phyloP scores from a whole-genome alignment of 2,888 invertebrate species.

The Exocentrus adspersus region DNA sequence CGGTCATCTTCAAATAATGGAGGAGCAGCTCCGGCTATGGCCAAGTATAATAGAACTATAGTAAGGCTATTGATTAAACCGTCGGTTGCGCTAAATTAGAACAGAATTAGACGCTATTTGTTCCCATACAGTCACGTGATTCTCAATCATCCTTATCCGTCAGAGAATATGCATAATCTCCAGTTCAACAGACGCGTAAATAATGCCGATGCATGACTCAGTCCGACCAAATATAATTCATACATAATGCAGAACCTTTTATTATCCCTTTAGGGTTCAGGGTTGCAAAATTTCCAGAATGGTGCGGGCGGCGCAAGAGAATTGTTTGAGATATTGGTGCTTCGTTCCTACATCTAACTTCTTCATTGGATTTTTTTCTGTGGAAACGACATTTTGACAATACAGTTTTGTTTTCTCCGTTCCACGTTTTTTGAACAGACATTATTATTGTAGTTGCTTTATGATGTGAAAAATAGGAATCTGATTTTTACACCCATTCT shows the following conservation, averaged over 20 bases:
- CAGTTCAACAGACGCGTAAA: slow-evolving; percentile 34
- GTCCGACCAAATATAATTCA: slow-evolving; percentile 32
- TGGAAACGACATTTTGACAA: too few species aligned
- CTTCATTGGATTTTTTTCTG: too few species aligned
- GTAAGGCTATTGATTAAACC: slow-evolving; percentile 60
- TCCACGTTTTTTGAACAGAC: too few species aligned
- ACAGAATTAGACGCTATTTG: slow-evolving; percentile 54
- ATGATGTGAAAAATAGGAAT: too few species aligned
- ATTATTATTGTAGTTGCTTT: too few species aligned
- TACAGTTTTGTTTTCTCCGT: too few species aligned
- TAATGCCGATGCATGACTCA: slow-evolving; percentile 35
- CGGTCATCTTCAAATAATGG: slow-evolving; percentile 49
- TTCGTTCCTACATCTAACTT: slow-evolving; percentile 7
- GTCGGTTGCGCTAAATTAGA: slow-evolving; percentile 55
- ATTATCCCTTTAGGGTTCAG: slow-evolving; percentile 21
- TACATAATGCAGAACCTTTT: slow-evolving; percentile 37
- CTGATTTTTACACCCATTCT: too few species aligned
- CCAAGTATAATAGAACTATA: slow-evolving; percentile 49
- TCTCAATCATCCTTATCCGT: slow-evolving; percentile 47
- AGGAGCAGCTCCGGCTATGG: slow-evolving; percentile 38
- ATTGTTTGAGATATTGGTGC: slow-evolving; percentile 63
- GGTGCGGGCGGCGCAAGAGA: slow-evolving; percentile 61
- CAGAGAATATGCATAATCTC: slow-evolving; percentile 42
- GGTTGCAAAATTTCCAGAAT: slow-evolving; percentile 28
- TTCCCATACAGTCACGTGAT: slow-evolving; percentile 47